These are phyloP conservation scores for Prosopocoilus inquinatus DNA, from an alignment of 2,888 invertebrate species.

Conservation along the genomic window DNA sequence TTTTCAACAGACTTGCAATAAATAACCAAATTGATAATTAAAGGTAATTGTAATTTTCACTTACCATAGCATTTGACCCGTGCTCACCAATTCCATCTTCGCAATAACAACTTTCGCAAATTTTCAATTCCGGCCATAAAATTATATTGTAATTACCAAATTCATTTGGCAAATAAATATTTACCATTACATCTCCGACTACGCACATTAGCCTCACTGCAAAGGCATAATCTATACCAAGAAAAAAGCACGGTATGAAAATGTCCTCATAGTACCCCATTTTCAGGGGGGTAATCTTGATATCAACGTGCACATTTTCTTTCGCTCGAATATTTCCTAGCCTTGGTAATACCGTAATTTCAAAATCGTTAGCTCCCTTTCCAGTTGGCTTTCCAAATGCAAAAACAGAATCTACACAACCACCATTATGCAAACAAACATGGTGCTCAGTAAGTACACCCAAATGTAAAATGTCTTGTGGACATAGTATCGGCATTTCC, in stretches of 20 bases:
- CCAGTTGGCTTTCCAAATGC: constrained; percentile 35
- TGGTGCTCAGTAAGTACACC: constrained; percentile 33
- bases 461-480: constrained; percentile 38
- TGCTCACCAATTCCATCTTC: background rate
- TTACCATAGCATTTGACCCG: no score
- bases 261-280: constrained; percentile 45
- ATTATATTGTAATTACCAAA: constrained; percentile 28
- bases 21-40: no score
- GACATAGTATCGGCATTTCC: constrained; percentile 37
- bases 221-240: constrained; percentile 34
- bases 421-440: constrained; percentile 41
- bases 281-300: constrained; percentile 38
- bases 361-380: constrained; percentile 35
- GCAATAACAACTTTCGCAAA: constrained; percentile 2
- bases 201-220: constrained; percentile 42
- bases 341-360: constrained; percentile 38
- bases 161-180: constrained; percentile 42
- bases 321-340: constrained; percentile 33
- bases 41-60: no score
- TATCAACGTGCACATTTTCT: constrained; percentile 29
- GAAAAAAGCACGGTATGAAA: constrained; percentile 46
- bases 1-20: no score
- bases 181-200: constrained; percentile 43
- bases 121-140: constrained; percentile 29
- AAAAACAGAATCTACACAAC: constrained; percentile 21